A percentile compares a stretch with the other conserved stretches of the same genome.
Evolutionary conservation across 2,113 vertebrate species (phyloP).

Genomic region (Indicator maculatus): DNA sequence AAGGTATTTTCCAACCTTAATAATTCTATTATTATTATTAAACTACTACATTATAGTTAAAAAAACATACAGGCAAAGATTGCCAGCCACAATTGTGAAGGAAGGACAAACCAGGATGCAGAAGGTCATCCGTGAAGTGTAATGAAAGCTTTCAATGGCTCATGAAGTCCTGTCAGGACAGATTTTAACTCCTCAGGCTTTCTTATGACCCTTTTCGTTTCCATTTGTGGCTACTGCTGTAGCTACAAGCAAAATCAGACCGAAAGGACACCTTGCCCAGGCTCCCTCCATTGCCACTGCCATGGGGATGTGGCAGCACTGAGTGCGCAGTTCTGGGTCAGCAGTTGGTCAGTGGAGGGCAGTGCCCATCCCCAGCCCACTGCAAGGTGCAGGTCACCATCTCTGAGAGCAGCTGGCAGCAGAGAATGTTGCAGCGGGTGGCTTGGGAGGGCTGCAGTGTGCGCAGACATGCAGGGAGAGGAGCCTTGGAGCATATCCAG

Average conservation of each 20-base stretch:
- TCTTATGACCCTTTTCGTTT: rapidly evolving
- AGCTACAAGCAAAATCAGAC: rapidly evolving
- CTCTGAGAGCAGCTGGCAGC: background rate
- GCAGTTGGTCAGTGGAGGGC: background rate
- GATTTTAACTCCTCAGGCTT: background rate
- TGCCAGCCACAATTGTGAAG: background rate
- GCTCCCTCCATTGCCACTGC: rapidly evolving
- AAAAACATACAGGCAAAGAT: background rate
- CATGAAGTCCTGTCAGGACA: background rate
- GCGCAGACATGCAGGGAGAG: background rate
- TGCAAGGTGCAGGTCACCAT: rapidly evolving
- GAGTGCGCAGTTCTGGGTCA: background rate
- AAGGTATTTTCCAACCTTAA: no score
- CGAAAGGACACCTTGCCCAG: rapidly evolving
- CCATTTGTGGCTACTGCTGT: background rate
- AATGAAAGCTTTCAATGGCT: background rate
- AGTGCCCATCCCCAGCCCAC: background rate
- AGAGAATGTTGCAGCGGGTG: background rate
- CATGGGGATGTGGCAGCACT: rapidly evolving
- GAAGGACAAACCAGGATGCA: background rate
- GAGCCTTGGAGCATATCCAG: background rate
- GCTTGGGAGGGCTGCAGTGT: background rate
- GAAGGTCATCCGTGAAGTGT: background rate
- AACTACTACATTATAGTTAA: background rate
- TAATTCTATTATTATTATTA: background rate